These are phyloP conservation scores for Sternarchorhynchus goeldii DNA, from an alignment of 2,797 vertebrate species.

Conservation along the genomic window DNA sequence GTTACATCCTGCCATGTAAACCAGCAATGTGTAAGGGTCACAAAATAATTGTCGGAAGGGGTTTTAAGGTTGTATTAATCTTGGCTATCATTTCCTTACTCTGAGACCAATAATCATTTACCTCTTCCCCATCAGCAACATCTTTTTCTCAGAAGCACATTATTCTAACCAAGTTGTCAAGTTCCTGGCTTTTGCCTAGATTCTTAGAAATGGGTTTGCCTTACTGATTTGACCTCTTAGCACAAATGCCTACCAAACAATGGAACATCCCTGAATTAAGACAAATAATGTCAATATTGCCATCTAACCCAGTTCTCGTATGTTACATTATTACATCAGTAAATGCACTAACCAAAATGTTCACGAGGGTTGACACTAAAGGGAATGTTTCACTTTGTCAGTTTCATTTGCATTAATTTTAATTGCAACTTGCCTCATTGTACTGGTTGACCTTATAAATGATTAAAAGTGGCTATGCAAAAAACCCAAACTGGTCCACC, in stretches of 20 bases:
- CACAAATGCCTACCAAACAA: constrained; percentile 27
- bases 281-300: constrained; percentile 21
- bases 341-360: not conserved
- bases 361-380: not conserved
- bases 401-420: too few relatives aligned
- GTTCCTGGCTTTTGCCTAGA: constrained; percentile 1
- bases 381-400: too few relatives aligned
- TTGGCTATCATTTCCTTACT: constrained; percentile 21
- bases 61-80: constrained; percentile 37
- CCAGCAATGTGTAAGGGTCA: constrained; percentile 14
- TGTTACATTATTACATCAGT: constrained; percentile 9
- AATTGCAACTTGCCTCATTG: too few relatives aligned
- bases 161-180: not conserved
- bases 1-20: constrained; percentile 43
- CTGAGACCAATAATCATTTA: constrained; percentile 36
- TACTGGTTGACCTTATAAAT: too few relatives aligned
- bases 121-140: constrained; percentile 9
- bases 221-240: constrained; percentile 29
- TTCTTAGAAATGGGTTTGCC: constrained; percentile 44
- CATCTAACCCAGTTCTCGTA: constrained; percentile 16
- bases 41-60: constrained; percentile 57
- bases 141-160: constrained; percentile 47
- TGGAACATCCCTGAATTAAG: constrained; percentile 3
- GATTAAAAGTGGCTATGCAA: too few relatives aligned
- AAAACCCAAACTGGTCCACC: too few relatives aligned